Base-by-base conservation (phyloP, 2,113 vertebrate species). In the Oenanthe oenanthe region DNA sequence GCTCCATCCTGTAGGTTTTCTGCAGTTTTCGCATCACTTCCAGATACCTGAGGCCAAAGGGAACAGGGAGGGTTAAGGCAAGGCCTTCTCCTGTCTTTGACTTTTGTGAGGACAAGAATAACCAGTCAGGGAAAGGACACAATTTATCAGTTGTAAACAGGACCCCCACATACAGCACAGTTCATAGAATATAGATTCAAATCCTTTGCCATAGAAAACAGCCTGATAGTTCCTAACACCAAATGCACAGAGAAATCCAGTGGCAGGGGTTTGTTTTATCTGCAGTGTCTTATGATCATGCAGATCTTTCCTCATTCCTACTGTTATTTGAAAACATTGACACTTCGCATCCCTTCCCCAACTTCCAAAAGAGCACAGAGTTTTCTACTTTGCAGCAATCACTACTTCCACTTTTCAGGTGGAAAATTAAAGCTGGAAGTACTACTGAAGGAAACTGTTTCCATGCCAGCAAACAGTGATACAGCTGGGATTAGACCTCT, bases 1-100 rank as follows among this genome's bases (percentile, higher is more conserved):
- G 99, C 96, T 99, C 99, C 99, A 99, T 99, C 83, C 99, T 97
- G 97, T 99, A 99, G 1, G 98, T 99, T 93, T 98, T 99, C 97
- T 99, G 99, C 82, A 99, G 98, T 88, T 99, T 99, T 81, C 99
- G 94, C 99, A 99, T 99, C 76, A 99, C 98, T 81, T 97, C 96
- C 7, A 99, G 98, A 96, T 99, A 99, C 97, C 99, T 99, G 96
- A 18, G 48, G 70, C 28, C 42, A 50, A 29, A 56, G 76, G 17
- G 16, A 65, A 57, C 54, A 51, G 26, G 32, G 78, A 63, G 48
- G 40, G 20, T 74, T 47, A 74, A 73, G 50, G 43, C 16, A 75
- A 90, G 38, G 56, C 31, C 26, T 9, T 14, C 61, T 91, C 43
- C 81, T 43, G 32, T 12, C 63, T 53, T 63, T 43, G 57, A 75